Conservation (phyloP, 2,113 vertebrate genomes). For the Pseudorectes ferrugineus region DNA sequence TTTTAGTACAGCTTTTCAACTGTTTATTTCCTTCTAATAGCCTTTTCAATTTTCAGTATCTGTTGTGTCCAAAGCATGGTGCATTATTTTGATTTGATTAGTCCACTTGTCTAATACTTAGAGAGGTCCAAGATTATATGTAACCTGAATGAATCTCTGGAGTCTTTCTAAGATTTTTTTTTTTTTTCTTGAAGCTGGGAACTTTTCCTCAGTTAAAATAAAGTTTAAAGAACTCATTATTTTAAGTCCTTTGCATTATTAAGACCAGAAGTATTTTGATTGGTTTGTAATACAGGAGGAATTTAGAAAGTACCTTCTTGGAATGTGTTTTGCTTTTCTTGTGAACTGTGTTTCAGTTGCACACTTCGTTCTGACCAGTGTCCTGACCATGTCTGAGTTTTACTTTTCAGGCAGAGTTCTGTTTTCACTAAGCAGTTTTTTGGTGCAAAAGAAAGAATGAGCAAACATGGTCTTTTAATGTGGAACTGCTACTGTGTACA, state of each 20-base stretch:
- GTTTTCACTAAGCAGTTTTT: not conserved
- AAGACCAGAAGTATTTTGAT: not conserved
- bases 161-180: not conserved
- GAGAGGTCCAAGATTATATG: not conserved
- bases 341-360: not conserved
- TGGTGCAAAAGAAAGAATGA: not conserved
- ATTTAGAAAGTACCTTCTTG: not conserved
- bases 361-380: fast-evolving
- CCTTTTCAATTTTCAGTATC: not conserved
- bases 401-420: not conserved
- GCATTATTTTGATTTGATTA: not conserved
- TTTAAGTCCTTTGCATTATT: not conserved
- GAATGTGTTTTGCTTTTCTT: not conserved
- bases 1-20: not conserved
- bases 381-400: not conserved
- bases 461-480: not conserved
- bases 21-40: not conserved
- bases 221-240: not conserved
- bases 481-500: not conserved
- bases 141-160: not conserved
- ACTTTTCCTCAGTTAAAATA: not conserved
- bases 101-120: not conserved
- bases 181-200: not conserved
- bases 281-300: not conserved
- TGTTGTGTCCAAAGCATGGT: not conserved